phyloP scores from a whole-genome alignment of 2,888 invertebrate genomes.

The Aspidapion aeneum region DNA sequence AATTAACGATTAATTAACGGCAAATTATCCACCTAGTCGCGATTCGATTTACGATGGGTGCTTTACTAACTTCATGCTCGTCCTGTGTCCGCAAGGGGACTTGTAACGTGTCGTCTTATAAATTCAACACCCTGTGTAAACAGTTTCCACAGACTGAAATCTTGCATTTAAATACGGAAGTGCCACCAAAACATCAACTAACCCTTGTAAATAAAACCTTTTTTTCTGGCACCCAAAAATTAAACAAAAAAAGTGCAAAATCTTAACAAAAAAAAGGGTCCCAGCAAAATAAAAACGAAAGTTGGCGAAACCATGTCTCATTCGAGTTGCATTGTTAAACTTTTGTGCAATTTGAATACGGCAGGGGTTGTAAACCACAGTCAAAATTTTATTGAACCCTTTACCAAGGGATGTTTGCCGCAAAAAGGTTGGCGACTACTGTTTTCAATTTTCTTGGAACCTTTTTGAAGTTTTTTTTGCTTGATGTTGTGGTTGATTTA shows the following conservation, averaged over 20 bases:
- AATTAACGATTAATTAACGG: too few relatives aligned
- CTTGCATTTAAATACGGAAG: neutral
- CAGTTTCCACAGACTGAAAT: neutral
- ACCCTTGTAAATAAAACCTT: neutral
- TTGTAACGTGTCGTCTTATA: too few relatives aligned
- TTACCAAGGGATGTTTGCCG: slow-evolving; percentile 33
- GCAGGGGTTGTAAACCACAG: neutral
- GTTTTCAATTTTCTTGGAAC: slow-evolving; percentile 20
- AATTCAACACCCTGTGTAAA: too few relatives aligned
- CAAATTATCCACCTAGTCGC: too few relatives aligned
- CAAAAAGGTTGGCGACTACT: slow-evolving; percentile 36
- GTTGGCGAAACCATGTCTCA: neutral
- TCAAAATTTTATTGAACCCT: slow-evolving; percentile 5
- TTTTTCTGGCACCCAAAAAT: neutral
- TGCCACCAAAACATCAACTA: neutral
- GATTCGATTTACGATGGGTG: too few relatives aligned
- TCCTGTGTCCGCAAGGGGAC: too few relatives aligned
- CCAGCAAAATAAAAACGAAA: neutral
- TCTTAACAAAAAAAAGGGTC: neutral
- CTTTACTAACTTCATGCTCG: too few relatives aligned
- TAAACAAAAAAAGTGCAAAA: neutral
- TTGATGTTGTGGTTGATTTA: too few relatives aligned
- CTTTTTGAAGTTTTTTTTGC: neutral
- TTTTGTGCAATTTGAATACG: slow-evolving; percentile 1
- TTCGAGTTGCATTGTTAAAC: neutral